phyloP scores from a whole-genome alignment of 2,113 vertebrate genomes.

The Sebastes fasciatus region DNA sequence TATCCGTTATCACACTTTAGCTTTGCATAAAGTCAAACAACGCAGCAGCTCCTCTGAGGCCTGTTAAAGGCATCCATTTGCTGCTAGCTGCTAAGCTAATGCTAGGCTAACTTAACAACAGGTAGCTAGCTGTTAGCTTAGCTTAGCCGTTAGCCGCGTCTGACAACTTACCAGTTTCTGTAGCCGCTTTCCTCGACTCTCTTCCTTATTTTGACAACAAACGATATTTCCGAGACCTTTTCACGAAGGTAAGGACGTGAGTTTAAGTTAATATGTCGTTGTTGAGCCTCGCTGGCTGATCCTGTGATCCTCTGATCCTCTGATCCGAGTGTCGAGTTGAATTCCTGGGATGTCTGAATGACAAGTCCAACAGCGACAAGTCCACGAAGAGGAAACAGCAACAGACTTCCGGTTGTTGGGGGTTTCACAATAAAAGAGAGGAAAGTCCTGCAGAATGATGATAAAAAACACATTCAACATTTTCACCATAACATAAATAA shows the following conservation, averaged over 20 bases:
- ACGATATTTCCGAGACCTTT: neutral
- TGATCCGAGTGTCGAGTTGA: constrained; percentile 29
- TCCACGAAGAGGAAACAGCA: neutral
- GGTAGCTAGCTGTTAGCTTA: constrained; percentile 63
- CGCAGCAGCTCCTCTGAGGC: constrained; percentile 52
- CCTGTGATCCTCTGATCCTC: neutral
- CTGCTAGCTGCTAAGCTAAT: neutral
- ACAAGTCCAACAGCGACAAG: constrained; percentile 68
- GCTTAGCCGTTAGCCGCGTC: constrained; percentile 3
- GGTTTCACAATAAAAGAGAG: constrained; percentile 52
- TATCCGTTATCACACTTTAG: neutral
- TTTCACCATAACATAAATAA: neutral
- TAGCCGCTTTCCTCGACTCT: constrained; percentile 4
- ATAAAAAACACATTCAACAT: neutral
- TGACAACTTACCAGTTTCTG: constrained; percentile 63
- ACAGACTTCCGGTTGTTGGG: neutral
- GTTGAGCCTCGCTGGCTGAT: constrained; percentile 33
- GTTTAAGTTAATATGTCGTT: constrained; percentile 23
- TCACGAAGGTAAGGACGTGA: neutral
- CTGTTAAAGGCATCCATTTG: constrained; percentile 72
- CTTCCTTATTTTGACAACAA: neutral
- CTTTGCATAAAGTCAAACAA: neutral
- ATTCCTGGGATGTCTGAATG: constrained; percentile 82
- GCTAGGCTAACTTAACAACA: constrained; percentile 72
- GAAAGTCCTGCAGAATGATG: no score